A percentile compares a stretch with the other conserved stretches of the same genome.
Conservation (phyloP, 2,888 invertebrate species). For the Orthosia gothica region DNA sequence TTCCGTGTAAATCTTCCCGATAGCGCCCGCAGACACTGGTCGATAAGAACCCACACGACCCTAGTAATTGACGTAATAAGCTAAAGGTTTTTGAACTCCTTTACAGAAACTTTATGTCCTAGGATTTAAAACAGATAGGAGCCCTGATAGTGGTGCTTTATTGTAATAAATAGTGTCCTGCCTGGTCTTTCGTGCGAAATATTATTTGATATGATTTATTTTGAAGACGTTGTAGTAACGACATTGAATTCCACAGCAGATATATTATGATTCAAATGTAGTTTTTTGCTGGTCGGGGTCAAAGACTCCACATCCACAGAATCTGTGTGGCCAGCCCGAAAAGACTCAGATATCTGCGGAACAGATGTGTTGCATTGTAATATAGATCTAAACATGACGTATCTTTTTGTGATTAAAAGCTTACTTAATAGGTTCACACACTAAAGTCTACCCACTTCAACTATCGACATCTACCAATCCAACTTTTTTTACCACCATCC, state of each 20-base stretch:
- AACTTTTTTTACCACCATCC: constrained; percentile 29
- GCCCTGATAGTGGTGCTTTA: constrained; percentile 71
- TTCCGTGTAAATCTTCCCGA: constrained; percentile 87
- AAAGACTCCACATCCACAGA: not conserved
- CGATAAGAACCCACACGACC: constrained; percentile 85
- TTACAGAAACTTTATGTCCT: constrained; percentile 73
- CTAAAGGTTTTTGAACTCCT: constrained; percentile 77
- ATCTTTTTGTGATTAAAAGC: not conserved
- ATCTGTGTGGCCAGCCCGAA: not conserved
- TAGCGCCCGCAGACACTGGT: constrained; percentile 78
- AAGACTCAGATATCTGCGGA: no score
- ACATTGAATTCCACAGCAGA: not conserved
- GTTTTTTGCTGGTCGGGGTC: not conserved
- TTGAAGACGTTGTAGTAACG: not conserved
- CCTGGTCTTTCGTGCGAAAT: constrained; percentile 44
- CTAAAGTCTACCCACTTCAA: not conserved
- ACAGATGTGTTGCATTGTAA: not conserved
- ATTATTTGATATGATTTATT: constrained; percentile 31
- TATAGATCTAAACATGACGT: not conserved
- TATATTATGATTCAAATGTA: not conserved
- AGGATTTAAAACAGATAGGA: constrained; percentile 77
- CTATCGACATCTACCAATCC: not conserved
- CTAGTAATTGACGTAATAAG: constrained; percentile 88
- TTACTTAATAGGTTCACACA: no score
- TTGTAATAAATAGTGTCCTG: constrained; percentile 53